Conservation (phyloP, 2,888 invertebrate genomes). For the Encarsia formosa region DNA sequence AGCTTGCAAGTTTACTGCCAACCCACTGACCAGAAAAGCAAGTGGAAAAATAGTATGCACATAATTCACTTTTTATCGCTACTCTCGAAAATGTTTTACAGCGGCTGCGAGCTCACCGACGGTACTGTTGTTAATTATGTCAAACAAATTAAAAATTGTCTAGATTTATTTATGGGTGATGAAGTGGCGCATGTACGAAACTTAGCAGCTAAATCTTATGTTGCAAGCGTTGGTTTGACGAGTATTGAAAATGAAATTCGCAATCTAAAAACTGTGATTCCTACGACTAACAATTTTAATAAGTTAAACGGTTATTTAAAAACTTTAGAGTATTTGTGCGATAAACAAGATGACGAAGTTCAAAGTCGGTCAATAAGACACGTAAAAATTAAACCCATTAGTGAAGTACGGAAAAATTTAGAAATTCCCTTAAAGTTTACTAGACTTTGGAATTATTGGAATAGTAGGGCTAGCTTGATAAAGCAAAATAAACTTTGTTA, state of each 20-base stretch:
- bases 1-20: conserved; percentile 36
- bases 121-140: conserved; percentile 32
- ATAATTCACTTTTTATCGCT: conserved; percentile 50
- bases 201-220: conserved; percentile 44
- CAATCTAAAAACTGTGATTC: conserved; percentile 24
- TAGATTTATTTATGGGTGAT: conserved; percentile 33
- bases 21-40: background rate
- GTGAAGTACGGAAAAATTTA: conserved; percentile 18
- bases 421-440: conserved; percentile 4
- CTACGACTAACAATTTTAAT: conserved; percentile 31
- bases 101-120: conserved; percentile 39
- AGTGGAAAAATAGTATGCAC: conserved; percentile 24
- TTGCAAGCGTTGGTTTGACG: conserved; percentile 36
- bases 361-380: conserved; percentile 6
- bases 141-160: conserved; percentile 23
- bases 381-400: conserved; percentile 8
- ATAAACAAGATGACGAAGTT: conserved; percentile 14
- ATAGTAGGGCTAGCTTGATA: conserved; percentile 2
- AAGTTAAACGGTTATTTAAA: conserved; percentile 40
- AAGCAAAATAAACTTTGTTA: conserved; percentile 12
- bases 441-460: conserved; percentile 18
- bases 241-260: conserved; percentile 30
- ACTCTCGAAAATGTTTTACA: conserved; percentile 47
- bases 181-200: conserved; percentile 40
- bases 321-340: conserved; percentile 28